A percentile compares a stretch with the other conserved stretches of the same genome.
These are phyloP conservation scores for Eremobia ochroleuca DNA, from an alignment of 2,888 invertebrate species.

Conservation along the genomic window DNA sequence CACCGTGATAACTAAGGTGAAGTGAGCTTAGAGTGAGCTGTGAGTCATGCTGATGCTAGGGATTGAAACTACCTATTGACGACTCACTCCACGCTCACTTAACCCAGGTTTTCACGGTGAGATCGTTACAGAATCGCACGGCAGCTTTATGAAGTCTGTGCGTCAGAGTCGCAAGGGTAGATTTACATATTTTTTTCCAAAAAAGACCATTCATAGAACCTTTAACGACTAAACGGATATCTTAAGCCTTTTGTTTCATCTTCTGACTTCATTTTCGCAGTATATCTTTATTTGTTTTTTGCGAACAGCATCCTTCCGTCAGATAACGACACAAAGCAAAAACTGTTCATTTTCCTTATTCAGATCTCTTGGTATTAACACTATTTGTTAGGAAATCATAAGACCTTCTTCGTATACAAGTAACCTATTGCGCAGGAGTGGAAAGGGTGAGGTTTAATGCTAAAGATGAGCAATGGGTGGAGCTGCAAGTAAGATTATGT, in stretches of 20 bases:
- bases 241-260: not conserved
- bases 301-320: slow-evolving; percentile 40
- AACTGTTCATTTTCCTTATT: slow-evolving; percentile 37
- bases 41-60: too few relatives aligned
- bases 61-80: too few relatives aligned
- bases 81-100: too few relatives aligned
- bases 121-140: too few relatives aligned
- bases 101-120: too few relatives aligned
- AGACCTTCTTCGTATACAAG: slow-evolving; percentile 41
- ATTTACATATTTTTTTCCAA: not conserved
- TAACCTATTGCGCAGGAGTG: slow-evolving; percentile 53
- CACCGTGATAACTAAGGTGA: too few relatives aligned
- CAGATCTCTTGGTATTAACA: slow-evolving; percentile 17
- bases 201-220: not conserved
- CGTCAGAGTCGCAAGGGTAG: not conserved
- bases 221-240: slow-evolving; percentile 6
- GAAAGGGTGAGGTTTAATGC: slow-evolving; percentile 24
- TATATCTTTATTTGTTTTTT: slow-evolving; percentile 25
- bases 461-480: slow-evolving; percentile 30
- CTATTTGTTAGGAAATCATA: slow-evolving; percentile 58
- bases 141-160: not conserved
- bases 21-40: too few relatives aligned
- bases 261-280: not conserved
- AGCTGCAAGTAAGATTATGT: not conserved
- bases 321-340: slow-evolving; percentile 36